Base-by-base conservation (phyloP, 2,113 vertebrate species). In the Halichoerus grypus region DNA sequence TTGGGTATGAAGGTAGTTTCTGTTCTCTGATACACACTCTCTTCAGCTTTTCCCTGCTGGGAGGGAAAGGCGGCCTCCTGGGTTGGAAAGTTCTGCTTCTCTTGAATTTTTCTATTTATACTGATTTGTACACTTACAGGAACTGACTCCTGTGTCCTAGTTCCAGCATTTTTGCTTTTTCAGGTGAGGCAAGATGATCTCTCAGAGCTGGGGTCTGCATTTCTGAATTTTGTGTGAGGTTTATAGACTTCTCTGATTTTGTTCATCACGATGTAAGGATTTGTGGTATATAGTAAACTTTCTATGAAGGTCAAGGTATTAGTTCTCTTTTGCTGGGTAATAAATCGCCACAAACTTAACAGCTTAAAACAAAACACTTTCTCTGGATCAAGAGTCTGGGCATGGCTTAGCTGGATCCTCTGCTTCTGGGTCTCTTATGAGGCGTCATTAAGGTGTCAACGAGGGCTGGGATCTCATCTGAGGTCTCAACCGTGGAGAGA, bases 71-170 rank as follows among this genome's bases (percentile, higher is more conserved):
- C 57, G 22, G 42, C 91, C 91, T 87, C 42, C 80, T 88, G 61
- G 31, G 81, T 72, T 39, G 65, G 87, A 88, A 81, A 96, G 91
- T 77, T 85, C 81, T 88, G 65, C 67, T 85, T 94, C 94, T 72
- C 77, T 88, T 67, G 88, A 81, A 16, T 85, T 95, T 94, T 94
- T 96, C 94, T 89, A 79, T 96, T 98, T 97, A 94, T 91, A 91
- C 72, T n/a, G 92, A 97, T 85, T 65, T 90, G 94, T n/a, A 88
- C 93, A 84, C 84, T 61, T 59, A 57, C 0, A 63, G 51, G 69
- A 90, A 46, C 84, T 80, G 95, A 94, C 94, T 81, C 46, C 39
- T 31, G 1, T 97, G 96, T 65, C 97, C 97, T 87, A 95, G 55
- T 97, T 98, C 74, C 46, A 84, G 57, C 49, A 42, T 49, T 63